Evolutionary conservation across 2,113 vertebrate genomes (phyloP).

Genomic region (Pluvialis apricaria): DNA sequence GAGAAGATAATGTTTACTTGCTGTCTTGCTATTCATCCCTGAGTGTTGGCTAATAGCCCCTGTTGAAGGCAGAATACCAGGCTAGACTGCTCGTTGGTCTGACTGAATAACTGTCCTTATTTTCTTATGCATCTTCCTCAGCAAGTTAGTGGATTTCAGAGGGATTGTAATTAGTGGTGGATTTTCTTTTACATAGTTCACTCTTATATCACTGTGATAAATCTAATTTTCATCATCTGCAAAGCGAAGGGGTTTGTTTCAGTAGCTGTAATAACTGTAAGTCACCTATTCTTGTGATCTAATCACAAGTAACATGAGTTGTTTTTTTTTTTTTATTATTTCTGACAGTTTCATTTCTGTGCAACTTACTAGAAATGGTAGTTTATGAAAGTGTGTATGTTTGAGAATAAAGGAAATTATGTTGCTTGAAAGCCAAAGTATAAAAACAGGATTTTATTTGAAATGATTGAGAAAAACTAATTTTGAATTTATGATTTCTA

Average conservation of each 20-base stretch:
- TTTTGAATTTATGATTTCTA: background rate
- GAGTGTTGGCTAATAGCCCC: background rate
- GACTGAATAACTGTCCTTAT: background rate
- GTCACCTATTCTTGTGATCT: background rate
- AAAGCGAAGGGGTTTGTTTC: background rate
- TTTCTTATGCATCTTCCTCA: background rate
- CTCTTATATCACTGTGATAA: background rate
- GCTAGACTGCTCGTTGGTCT: background rate
- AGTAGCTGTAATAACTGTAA: background rate
- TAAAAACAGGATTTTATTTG: background rate
- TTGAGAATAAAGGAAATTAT: background rate
- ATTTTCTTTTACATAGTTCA: background rate
- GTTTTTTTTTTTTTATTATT: background rate
- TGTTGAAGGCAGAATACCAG: background rate
- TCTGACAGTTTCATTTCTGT: background rate
- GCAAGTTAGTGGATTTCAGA: background rate
- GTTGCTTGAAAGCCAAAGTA: background rate
- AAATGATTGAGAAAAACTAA: background rate
- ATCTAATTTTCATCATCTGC: background rate
- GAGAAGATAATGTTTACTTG: background rate
- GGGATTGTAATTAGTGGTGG: background rate
- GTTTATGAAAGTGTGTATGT: background rate
- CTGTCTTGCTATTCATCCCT: background rate
- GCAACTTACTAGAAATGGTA: background rate
- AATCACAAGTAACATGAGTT: background rate